phyloP scores from a whole-genome alignment of 2,888 invertebrate genomes.

The Pristionchus exspectatus region DNA sequence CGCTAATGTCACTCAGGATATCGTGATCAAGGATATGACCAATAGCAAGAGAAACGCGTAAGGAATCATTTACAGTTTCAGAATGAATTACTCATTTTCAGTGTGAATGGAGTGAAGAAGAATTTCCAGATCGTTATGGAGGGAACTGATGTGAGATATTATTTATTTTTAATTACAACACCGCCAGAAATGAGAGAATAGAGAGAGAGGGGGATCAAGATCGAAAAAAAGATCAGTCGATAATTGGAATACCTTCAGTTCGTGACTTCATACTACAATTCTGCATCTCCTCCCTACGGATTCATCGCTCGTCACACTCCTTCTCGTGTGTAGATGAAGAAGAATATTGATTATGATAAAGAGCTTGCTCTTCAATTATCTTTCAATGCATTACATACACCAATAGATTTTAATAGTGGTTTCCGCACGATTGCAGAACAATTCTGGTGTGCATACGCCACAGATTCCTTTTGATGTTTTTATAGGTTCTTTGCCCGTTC shows the following conservation, averaged over 20 bases:
- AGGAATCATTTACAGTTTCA: not conserved
- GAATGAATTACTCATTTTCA: not conserved
- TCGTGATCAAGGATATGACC: slow-evolving; percentile 45
- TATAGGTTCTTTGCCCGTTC: too few species aligned
- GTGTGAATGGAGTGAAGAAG: not conserved
- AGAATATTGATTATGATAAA: not conserved
- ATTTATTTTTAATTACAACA: too few species aligned
- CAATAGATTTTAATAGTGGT: too few species aligned
- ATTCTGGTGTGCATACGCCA: too few species aligned
- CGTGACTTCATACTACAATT: not conserved
- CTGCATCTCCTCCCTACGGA: not conserved
- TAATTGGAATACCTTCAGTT: not conserved
- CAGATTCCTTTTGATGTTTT: too few species aligned
- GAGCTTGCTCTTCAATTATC: not conserved
- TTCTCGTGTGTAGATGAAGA: not conserved
- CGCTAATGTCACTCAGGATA: not conserved
- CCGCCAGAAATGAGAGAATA: too few species aligned
- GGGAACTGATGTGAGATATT: not conserved
- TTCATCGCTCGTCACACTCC: slow-evolving; percentile 10
- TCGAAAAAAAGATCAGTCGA: too few species aligned
- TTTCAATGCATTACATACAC: too few species aligned
- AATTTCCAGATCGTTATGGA: not conserved
- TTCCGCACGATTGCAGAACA: too few species aligned
- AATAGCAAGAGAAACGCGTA: slow-evolving; percentile 1
- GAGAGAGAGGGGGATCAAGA: too few species aligned